phyloP scores from a whole-genome alignment of 2,113 vertebrate genomes.

The Pheucticus melanocephalus region DNA sequence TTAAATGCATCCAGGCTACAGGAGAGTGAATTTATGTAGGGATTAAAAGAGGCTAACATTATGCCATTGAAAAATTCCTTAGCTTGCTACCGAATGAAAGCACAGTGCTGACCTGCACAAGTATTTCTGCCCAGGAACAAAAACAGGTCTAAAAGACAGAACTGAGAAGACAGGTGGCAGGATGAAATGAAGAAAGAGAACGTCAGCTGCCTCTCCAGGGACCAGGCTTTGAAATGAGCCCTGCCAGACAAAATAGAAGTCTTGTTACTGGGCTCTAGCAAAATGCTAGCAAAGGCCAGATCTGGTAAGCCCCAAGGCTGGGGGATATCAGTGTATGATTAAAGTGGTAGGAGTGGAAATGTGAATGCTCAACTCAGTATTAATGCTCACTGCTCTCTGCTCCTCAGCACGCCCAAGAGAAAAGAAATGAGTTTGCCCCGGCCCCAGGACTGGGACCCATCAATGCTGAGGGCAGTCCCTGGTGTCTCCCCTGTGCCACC shows the following conservation, averaged over 20 bases:
- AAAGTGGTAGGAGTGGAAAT: neutral
- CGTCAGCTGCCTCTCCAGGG: slow-evolving; percentile 16
- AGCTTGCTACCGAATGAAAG: neutral
- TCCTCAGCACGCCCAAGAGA: neutral
- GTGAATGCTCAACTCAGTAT: neutral
- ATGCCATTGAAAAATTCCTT: slow-evolving; percentile 11
- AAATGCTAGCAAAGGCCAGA: neutral
- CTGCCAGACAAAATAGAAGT: slow-evolving; percentile 2
- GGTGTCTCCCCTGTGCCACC: neutral
- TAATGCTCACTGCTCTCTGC: neutral
- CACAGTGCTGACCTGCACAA: slow-evolving; percentile 10
- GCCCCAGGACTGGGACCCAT: neutral
- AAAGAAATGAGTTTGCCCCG: neutral
- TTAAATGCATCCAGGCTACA: neutral
- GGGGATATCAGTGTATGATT: neutral
- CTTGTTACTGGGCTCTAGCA: neutral
- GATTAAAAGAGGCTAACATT: slow-evolving; percentile 14
- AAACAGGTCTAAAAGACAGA: slow-evolving; percentile 36
- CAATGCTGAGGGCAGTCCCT: neutral
- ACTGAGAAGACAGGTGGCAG: slow-evolving; percentile 47
- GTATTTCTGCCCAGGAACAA: slow-evolving; percentile 32
- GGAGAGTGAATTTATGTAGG: neutral
- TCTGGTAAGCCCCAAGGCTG: neutral
- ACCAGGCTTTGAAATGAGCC: slow-evolving; percentile 25
- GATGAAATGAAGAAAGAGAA: slow-evolving; percentile 35